Evolutionary conservation across 2,113 vertebrate genomes (phyloP).

Genomic region (Carettochelys insculpta): DNA sequence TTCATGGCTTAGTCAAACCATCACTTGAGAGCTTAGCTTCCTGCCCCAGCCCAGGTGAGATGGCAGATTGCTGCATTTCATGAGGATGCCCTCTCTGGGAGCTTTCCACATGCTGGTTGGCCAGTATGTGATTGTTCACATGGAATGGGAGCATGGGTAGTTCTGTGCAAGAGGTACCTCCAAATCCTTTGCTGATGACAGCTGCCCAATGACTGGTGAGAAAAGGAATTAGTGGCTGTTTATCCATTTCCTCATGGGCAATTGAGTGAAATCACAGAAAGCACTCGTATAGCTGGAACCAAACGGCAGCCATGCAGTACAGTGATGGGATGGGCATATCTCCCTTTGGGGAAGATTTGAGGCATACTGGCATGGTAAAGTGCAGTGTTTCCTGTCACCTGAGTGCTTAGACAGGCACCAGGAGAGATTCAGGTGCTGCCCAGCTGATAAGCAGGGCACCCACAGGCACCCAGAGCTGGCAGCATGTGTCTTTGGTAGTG

Average conservation of each 20-base stretch:
- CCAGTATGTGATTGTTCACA: no score
- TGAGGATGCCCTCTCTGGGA: not conserved
- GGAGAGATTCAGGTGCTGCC: no score
- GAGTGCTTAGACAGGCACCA: no score
- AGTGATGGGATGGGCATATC: not conserved
- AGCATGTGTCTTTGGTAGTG: no score
- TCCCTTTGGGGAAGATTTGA: not conserved
- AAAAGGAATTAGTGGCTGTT: not conserved
- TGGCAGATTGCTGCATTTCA: not conserved
- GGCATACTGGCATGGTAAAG: no score
- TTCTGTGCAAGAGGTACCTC: no score
- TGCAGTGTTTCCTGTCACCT: no score
- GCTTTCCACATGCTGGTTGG: not conserved
- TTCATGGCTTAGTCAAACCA: not conserved
- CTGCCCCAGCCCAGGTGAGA: not conserved
- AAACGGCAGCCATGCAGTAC: not conserved
- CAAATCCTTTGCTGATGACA: no score
- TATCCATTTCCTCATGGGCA: not conserved
- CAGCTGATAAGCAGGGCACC: no score
- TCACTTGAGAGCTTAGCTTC: not conserved
- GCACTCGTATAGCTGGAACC: fast-evolving
- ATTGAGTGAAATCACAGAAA: not conserved
- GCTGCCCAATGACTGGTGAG: not conserved
- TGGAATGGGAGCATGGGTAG: no score
- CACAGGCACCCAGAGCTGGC: no score